A percentile compares a stretch with the other conserved stretches of the same genome.
Evolutionary conservation across 2,113 vertebrate genomes (phyloP).

Genomic region (Larimichthys crocea): DNA sequence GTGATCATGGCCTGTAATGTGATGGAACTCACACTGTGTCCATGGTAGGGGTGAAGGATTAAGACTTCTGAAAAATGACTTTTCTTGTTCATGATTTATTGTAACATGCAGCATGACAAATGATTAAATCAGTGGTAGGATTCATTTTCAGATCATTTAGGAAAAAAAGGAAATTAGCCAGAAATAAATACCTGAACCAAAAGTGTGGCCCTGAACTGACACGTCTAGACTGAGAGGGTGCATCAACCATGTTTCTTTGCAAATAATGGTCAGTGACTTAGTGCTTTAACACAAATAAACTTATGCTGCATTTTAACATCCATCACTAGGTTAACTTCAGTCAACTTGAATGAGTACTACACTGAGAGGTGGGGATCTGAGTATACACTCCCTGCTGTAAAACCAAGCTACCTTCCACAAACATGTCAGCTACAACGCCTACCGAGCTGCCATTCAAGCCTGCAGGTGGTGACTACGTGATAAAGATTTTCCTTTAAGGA

Average conservation of each 20-base stretch:
- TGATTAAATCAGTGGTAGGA: conserved; percentile 34
- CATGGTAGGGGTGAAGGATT: not conserved
- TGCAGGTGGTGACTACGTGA: not conserved
- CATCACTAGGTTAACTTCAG: not conserved
- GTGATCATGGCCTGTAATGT: no score
- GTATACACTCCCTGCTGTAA: not conserved
- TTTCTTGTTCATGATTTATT: conserved; percentile 71
- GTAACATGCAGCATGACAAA: conserved; percentile 33
- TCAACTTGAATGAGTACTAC: conserved; percentile 10
- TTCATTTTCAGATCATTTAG: conserved; percentile 6
- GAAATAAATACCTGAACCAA: conserved; percentile 46
- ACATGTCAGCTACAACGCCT: not conserved
- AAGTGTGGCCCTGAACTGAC: conserved; percentile 1
- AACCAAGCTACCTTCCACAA: not conserved
- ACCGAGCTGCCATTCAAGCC: not conserved
- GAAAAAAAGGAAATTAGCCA: not conserved
- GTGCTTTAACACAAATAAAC: conserved; percentile 31
- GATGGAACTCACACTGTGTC: no score
- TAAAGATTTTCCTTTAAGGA: conserved; percentile 10
- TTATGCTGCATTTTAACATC: not conserved
- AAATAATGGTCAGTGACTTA: conserved; percentile 24
- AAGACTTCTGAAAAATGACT: not conserved
- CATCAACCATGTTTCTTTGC: not conserved
- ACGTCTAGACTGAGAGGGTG: not conserved
- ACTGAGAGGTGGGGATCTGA: not conserved